Evolutionary conservation across 2,113 vertebrate genomes (phyloP), one percentile per base, ranked within the genome.

Genomic region (Anarrhichthys ocellatus): DNA sequence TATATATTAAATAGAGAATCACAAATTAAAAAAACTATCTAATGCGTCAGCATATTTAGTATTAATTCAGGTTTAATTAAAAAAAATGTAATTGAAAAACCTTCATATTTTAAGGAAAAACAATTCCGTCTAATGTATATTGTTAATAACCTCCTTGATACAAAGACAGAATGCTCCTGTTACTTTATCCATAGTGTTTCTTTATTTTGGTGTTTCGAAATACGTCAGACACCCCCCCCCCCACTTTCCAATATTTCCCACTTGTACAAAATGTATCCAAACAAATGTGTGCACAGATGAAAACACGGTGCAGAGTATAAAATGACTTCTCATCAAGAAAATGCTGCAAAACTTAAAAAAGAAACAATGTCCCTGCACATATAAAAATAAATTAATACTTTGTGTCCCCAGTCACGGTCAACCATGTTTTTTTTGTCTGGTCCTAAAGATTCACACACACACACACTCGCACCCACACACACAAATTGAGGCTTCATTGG

Each of bases 311-410:
- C 88, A 77, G 63, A 86, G 87, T 92, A 92, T 88, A 93, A 94
- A 93, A 91, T 86, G 70, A 93, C 66, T 86, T 90, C 79, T 88
- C 80, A 91, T 89, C 77, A 87, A 87, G 72, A 91, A 91, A 92
- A 90, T 50, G 88, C 88, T 92, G 92, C 89, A 92, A 93, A 94
- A 92, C 72, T 74, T 88, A 77, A 81, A 88, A 85, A 87, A 89
- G 44, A 89, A 88, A 86, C 75, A 90, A 92, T 89, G 87, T 94
- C 93, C 93, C 93, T 94, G 93, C 92, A 93, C 92, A 93, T 94
- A 94, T 87, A 94, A 94, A 94, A 94, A 94, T 94, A 94, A 94
- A 94, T 94, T 93, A 94, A 94, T 93, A 94, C 90, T 94, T 93
- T 93, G 87, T 90, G 92, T 93, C 89, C 92, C 93, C 92, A 94